These are phyloP conservation scores for Masticophis lateralis DNA, from an alignment of 2,797 vertebrate species.

Conservation along the genomic window DNA sequence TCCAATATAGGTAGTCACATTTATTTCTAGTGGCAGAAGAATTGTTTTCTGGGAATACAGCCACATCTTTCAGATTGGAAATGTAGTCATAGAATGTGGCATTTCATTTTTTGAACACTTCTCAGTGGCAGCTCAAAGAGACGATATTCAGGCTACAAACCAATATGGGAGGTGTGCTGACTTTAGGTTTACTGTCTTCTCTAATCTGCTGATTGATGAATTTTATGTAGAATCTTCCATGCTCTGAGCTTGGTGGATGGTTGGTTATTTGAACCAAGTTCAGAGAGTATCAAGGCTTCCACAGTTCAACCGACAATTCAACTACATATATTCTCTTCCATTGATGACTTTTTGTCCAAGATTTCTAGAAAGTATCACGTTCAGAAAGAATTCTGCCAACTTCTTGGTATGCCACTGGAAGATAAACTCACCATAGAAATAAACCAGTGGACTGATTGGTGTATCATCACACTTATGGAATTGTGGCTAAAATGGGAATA, in stretches of 20 bases:
- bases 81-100: background rate
- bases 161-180: background rate
- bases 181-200: background rate
- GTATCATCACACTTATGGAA: background rate
- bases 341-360: background rate
- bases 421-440: background rate
- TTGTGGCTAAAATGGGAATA: background rate
- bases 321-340: background rate
- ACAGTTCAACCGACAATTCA: too few relatives aligned
- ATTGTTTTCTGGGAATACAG: background rate
- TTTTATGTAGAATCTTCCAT: background rate
- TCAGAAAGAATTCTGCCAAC: background rate
- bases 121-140: background rate
- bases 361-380: background rate
- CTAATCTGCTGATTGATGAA: background rate
- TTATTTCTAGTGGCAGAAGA: background rate
- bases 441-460: background rate
- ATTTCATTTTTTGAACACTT: background rate
- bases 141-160: background rate
- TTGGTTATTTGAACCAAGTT: background rate
- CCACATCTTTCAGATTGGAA: background rate
- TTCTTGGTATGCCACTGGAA: background rate
- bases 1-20: background rate
- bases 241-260: background rate
- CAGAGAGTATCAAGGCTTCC: background rate